Base-by-base conservation (phyloP, 2,888 invertebrate species). In the Sericinus montela region DNA sequence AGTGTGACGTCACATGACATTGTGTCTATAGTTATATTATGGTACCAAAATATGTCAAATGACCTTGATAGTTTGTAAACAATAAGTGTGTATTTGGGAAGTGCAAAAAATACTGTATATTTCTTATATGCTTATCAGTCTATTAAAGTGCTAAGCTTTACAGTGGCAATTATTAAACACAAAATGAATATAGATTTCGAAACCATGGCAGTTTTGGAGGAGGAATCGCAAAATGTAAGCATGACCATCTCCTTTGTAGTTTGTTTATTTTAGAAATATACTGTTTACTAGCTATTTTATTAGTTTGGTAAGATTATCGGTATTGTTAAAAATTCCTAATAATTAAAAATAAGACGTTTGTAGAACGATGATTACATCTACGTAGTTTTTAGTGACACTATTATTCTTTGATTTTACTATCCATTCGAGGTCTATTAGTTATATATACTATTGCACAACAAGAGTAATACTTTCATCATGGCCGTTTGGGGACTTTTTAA, bases 11-110 rank as follows among this genome's bases (percentile, higher is more conserved):
- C 62, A 65, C 46, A 42, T 75, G 72, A 80, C 81, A 75, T 57
- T 48, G 29, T 19, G 19, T 19, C 5, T n/a, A n/a, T 2, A 36
- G 15, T 37, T 45, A 45, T 50, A 37, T 19, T 50, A 52, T 54
- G 73, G 71, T 73, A 80, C 78, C 72, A 80, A 80, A 84, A 81
- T 82, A 82, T 82, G 82, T 81, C 83, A 88, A 83, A 88, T 92
- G 93, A 92, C 92, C 92, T 93, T 93, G 93, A 91, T 80, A 93
- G 92, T 93, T 93, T 93, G 93, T 93, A 93, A 93, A 93, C 93
- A 93, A 90, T 80, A 91, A 89, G 5, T 19, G n/a, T 89, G 91
- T 91, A 81, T 52, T 67, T 41, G 55, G 53, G 39, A 43, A 51
- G 48, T 53, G 51, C 55, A 67, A 56, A 60, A 58, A 51, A 43